phyloP scores from a whole-genome alignment of 1,140 invertebrate species.

The Latrodectus geometricus region DNA sequence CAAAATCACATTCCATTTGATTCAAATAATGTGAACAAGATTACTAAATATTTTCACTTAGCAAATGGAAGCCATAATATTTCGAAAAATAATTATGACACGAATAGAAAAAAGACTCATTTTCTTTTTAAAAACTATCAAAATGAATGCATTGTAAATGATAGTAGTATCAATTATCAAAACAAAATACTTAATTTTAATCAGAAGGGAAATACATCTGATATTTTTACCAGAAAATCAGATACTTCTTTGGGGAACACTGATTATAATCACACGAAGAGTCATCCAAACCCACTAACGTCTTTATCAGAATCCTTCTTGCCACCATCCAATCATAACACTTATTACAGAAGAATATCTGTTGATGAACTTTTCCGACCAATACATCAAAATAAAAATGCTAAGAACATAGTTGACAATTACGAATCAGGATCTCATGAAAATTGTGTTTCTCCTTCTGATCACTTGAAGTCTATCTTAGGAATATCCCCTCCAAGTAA shows the following conservation, averaged over 20 bases:
- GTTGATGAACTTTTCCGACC: not conserved
- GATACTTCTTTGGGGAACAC: not conserved
- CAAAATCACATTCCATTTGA: too few relatives aligned
- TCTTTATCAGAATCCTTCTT: not conserved
- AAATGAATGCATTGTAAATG: too few relatives aligned
- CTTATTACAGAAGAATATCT: not conserved
- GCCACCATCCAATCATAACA: not conserved
- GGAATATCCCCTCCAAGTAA: not conserved
- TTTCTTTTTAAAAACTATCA: too few relatives aligned
- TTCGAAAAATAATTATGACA: too few relatives aligned
- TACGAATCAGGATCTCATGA: not conserved
- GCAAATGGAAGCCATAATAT: too few relatives aligned
- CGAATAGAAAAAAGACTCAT: too few relatives aligned
- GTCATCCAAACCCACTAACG: not conserved
- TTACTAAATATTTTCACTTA: too few relatives aligned
- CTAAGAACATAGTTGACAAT: not conserved
- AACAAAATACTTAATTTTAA: too few relatives aligned
- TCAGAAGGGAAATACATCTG: not conserved
- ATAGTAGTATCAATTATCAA: not conserved
- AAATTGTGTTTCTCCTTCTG: not conserved
- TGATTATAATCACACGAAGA: not conserved
- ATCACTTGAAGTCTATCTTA: not conserved
- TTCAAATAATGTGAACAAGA: too few relatives aligned
- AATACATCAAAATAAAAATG: not conserved
- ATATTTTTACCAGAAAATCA: not conserved